These are phyloP conservation scores for Pristionchus japonicus DNA, from an alignment of 2,888 invertebrate species.

Conservation along the genomic window DNA sequence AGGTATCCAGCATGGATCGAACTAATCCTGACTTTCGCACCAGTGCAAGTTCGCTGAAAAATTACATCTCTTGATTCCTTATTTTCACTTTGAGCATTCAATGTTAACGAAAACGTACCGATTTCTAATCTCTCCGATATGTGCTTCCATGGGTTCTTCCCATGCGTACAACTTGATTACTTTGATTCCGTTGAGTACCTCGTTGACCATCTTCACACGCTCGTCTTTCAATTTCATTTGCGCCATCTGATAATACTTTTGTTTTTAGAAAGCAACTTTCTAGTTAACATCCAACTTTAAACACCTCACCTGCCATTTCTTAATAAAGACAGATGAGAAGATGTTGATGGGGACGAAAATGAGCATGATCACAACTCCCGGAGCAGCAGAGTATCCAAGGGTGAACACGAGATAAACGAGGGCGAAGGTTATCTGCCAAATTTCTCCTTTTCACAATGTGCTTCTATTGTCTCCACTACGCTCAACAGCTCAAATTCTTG, in stretches of 20 bases:
- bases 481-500: no score
- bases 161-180: conserved; percentile 78
- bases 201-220: conserved; percentile 92
- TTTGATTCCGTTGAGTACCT: conserved; percentile 92
- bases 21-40: conserved; percentile 90
- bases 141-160: conserved; percentile 79
- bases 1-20: conserved; percentile 90
- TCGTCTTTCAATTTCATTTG: conserved; percentile 96
- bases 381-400: conserved; percentile 86
- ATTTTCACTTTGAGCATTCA: not conserved
- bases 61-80: not conserved
- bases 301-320: conserved; percentile 59
- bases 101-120: conserved; percentile 69
- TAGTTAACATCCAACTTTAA: not conserved
- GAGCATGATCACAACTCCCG: conserved; percentile 94
- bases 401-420: conserved; percentile 77
- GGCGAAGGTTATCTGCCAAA: conserved; percentile 56
- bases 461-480: not conserved
- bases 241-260: conserved; percentile 78
- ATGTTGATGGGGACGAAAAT: conserved; percentile 82
- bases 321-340: conserved; percentile 61
- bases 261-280: not conserved
- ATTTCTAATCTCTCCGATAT: conserved; percentile 88
- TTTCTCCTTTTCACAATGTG: no score
- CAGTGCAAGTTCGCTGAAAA: conserved; percentile 82